Evolutionary conservation across 2,888 invertebrate species (phyloP), one percentile per base, ranked within the genome.

Genomic region (Vesta saturnalis): DNA sequence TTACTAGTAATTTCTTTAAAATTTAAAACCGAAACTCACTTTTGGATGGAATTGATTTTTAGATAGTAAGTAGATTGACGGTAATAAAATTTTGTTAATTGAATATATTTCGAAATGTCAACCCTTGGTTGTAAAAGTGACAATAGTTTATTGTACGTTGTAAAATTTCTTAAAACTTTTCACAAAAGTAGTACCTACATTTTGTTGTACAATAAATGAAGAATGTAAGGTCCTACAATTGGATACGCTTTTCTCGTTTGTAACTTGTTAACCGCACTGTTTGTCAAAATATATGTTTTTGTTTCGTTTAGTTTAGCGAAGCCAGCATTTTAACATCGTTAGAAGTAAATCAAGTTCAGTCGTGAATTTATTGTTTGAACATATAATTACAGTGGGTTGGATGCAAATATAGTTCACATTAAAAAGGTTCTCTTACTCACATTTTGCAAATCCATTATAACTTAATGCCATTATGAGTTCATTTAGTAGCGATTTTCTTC

Each of bases 251-350:
- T 39, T 4, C 39, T 39, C 39, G 39, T 39, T 39, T 39, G 39
- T 39, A 4, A 39, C 39, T 39, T 39, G 39, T 1, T 39, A 52
- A 21, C 52, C 52, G 18, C 52, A 52, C 1, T 19, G 18, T 4
- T 52, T 52, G 52, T 52, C 52, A 52, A 18, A 52, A 52, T 52
- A 52, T 19, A 52, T 10, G 43, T 21, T 39, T 39, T 39, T 39
- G 39, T 39, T 6, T n/a, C 8, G 18, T 65, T 65, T 43, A 59
- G 60, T 60, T 65, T n/a, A n/a, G n/a, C n/a, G n/a, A n/a, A n/a
- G n/a, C n/a, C n/a, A n/a, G n/a, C n/a, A n/a, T n/a, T n/a, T n/a
- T n/a, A n/a, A n/a, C n/a, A n/a, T n/a, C n/a, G n/a, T n/a, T n/a
- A n/a, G n/a, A n/a, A n/a, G n/a, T n/a, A n/a, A n/a, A n/a, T n/a